These are phyloP conservation scores for Papilio elwesi DNA, from an alignment of 2,888 invertebrate genomes.

Conservation along the genomic window DNA sequence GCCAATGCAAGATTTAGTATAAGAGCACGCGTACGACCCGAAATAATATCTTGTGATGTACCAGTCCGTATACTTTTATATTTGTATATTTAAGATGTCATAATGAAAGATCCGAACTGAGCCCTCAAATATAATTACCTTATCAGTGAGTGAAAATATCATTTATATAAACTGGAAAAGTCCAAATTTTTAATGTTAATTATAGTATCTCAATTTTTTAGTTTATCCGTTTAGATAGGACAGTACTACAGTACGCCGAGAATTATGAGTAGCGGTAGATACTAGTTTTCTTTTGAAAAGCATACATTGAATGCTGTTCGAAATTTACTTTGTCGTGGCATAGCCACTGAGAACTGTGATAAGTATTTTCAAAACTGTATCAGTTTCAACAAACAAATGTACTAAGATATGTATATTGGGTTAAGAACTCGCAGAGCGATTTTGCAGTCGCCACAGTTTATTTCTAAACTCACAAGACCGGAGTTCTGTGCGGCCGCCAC, in stretches of 20 bases:
- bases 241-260: not conserved
- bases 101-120: not conserved
- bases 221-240: not conserved
- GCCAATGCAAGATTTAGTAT: conserved; percentile 9
- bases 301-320: conserved; percentile 13
- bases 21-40: not conserved
- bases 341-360: conserved; percentile 19
- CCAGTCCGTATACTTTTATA: not conserved
- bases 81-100: not conserved
- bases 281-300: no score
- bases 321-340: not conserved
- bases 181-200: not conserved
- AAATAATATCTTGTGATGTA: not conserved
- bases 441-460: no score
- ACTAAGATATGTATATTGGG: no score
- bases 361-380: conserved; percentile 3
- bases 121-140: not conserved
- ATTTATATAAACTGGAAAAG: not conserved
- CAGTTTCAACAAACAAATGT: not conserved
- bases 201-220: not conserved
- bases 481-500: no score
- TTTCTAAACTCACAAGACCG: no score
- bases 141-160: no score
- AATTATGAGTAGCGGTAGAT: not conserved
- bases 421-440: no score